Evolutionary conservation across 2,888 invertebrate genomes (phyloP), one percentile per base, ranked within the genome.

Genomic region (Chrysodeixis includens): DNA sequence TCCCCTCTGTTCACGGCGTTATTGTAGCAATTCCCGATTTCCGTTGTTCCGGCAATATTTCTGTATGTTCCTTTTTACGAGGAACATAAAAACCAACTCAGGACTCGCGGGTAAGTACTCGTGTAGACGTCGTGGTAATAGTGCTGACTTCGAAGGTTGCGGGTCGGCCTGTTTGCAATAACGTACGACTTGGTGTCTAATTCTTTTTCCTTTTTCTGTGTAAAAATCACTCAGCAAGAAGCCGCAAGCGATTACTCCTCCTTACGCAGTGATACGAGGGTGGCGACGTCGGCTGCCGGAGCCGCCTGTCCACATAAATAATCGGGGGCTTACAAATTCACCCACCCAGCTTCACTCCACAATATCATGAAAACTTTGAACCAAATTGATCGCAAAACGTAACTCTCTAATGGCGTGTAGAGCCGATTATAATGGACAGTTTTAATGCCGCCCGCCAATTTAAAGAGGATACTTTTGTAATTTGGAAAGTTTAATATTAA

Each of bases 221-320:
- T 93, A 90, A 91, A 91, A 90, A 92, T 90, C 92, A 92, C 91
- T 92, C 90, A 88, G 87, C 87, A 69, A 83, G 84, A 87, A 88
- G 86, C 91, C 90, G 85, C 90, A 85, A 90, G 89, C 92, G 91
- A 93, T 94, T 92, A 93, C 90, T 93, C 86, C 90, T 90, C 87
- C 88, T 89, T 90, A 88, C 84, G 86, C 78, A 90, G 91, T 90
- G 90, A 91, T 91, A 89, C 85, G 85, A 84, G 83, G 83, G 84
- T 77, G 83, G 82, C 86, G 83, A 82, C 82, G 82, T 81, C 82
- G 84, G 78, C 78, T 82, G 75, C 78, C 74, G 76, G 76, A 83
- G 79, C 83, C 66, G 52, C 52, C 52, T 85, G 86, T 86, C 88
- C 89, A 90, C 90, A 92, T 93, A 92, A 93, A 94, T 93, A 93